Percentiles rank a stretch among this genome's conserved stretches.
phyloP scores from a whole-genome alignment of 2,113 vertebrate species.

The Rhizomys pruinosus region DNA sequence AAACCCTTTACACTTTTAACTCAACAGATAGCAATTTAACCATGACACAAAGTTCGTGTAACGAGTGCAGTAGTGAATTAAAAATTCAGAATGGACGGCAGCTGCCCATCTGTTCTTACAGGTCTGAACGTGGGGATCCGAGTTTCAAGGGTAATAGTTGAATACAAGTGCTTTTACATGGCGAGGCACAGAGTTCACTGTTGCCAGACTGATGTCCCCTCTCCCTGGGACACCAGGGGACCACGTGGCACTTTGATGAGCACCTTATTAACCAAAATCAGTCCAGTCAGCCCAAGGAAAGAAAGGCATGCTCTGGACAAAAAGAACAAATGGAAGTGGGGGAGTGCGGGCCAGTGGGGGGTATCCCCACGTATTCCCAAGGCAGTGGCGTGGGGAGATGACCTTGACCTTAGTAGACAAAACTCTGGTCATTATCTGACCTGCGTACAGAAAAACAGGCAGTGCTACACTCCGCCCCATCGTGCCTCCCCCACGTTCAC shows the following conservation, averaged over 20 bases:
- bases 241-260: not conserved
- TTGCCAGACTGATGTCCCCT: not conserved
- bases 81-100: constrained; percentile 65
- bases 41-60: constrained; percentile 68
- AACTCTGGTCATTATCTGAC: constrained; percentile 64
- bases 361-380: constrained; percentile 14
- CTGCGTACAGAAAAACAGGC: constrained; percentile 61
- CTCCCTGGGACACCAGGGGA: not conserved
- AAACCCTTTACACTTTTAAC: constrained; percentile 77
- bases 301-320: not conserved
- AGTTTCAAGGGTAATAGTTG: constrained; percentile 70
- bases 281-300: constrained; percentile 34
- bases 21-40: constrained; percentile 73
- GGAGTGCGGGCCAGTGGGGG: not conserved
- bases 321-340: too few relatives aligned
- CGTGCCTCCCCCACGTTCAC: too few relatives aligned
- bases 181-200: not conserved
- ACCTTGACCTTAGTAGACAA: constrained; percentile 65
- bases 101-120: constrained; percentile 46
- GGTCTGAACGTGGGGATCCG: constrained; percentile 70
- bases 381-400: constrained; percentile 32
- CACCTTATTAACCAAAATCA: not conserved
- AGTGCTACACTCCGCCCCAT: too few relatives aligned
- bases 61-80: constrained; percentile 67
- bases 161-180: not conserved